Evolutionary conservation across 2,797 vertebrate species (phyloP), one percentile per base, ranked within the genome.

Genomic region (Leptodactylus fallax): DNA sequence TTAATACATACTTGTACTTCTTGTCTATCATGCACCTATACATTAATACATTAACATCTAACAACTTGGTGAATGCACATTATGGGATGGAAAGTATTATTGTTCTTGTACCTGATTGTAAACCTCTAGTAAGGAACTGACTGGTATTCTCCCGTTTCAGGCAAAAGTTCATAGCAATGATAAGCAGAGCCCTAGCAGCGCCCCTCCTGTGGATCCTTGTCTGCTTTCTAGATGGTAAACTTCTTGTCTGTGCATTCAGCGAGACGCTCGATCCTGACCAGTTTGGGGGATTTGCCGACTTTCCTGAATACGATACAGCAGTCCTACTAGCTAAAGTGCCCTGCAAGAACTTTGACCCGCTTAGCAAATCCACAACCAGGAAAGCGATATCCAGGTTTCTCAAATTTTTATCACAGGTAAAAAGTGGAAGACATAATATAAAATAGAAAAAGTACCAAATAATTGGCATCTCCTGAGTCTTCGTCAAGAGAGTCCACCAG

Each of bases 401-500:
- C 12, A 87, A 87, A 79, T 83, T 58, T 36, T 67, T 83, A n/a
- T 87, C 87, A 78, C 87, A 87, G 81, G 87, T 87, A 87, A 87
- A n/a, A 72, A 78, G n/a, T 45, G 13, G 25, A 25, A 8, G 11
- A 27, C 13, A 65, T 27, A 27, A 23, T 67, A 67, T 14, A 27
- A 3, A 25, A 67, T 67, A 65, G 17, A 1, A 61, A 61, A 61
- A 58, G n/a, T 65, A 23, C 9, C n/a, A n/a, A n/a, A n/a, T n/a
- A n/a, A n/a, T n/a, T n/a, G n/a, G n/a, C n/a, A n/a, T n/a, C n/a
- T n/a, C n/a, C 21, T 36, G 36, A 36, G 36, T 4, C 36, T 36
- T 36, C 36, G 36, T 36, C 1, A 36, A 36, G 36, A 4, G 36
- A 36, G 36, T 36, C 36, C 4, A 36, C 36, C 36, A 36, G 36